phyloP scores from a whole-genome alignment of 1,140 invertebrate genomes.

The Trichonephila clavipes region DNA sequence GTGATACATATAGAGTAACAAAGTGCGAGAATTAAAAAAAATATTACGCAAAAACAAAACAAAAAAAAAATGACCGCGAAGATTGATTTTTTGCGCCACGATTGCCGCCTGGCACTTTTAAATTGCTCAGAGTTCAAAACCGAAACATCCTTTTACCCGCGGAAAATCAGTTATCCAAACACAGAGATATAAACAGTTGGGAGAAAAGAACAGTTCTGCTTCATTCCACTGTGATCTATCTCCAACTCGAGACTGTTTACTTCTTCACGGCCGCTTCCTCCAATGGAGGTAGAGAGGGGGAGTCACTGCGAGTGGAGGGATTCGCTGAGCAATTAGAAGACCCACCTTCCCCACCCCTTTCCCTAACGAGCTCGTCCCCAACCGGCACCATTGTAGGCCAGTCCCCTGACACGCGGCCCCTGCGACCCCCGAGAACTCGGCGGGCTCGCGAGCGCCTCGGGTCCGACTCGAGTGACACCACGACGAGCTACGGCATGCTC shows the following conservation, averaged over 20 bases:
- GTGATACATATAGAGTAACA: too few species aligned
- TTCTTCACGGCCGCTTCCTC: background rate
- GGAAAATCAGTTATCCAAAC: background rate
- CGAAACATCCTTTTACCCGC: background rate
- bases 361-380: conserved; percentile 25
- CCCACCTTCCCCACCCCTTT: conserved; percentile 42
- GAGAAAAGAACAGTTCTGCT: background rate
- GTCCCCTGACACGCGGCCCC: conserved; percentile 73
- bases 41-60: too few species aligned
- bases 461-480: conserved; percentile 73
- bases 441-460: conserved; percentile 76
- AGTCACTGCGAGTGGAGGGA: background rate
- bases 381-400: conserved; percentile 75
- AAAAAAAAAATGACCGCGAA: background rate
- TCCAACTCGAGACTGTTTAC: background rate
- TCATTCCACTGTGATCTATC: background rate
- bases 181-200: background rate
- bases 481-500: conserved; percentile 75
- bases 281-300: conserved; percentile 22
- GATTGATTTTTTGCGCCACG: background rate
- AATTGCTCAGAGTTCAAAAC: background rate
- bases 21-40: too few species aligned
- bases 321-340: background rate
- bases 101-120: background rate
- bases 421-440: conserved; percentile 76